These are phyloP conservation scores for Agrenia bidenticulata DNA, from an alignment of 2,888 invertebrate species.

Conservation along the genomic window DNA sequence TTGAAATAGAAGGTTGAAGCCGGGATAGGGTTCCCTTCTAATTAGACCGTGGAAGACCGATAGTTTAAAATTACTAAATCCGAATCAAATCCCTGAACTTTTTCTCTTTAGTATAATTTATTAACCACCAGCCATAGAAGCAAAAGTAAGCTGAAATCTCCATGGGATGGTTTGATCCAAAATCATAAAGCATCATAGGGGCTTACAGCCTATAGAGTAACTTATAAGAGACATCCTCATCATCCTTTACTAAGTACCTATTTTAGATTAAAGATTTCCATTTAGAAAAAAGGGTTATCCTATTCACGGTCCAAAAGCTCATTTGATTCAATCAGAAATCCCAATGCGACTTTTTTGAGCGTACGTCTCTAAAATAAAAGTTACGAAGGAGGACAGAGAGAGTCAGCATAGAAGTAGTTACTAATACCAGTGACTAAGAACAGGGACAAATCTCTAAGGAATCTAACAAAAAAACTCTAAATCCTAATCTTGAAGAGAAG, in stretches of 20 bases:
- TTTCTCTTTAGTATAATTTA: too few species aligned
- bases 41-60: background rate
- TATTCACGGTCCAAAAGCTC: constrained; percentile 6
- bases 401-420: too few species aligned
- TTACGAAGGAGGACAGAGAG: too few species aligned
- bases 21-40: background rate
- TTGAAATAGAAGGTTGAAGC: too few species aligned
- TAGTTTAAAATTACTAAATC: constrained; percentile 1
- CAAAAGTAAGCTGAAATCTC: too few species aligned
- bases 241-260: too few species aligned
- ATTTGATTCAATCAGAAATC: constrained; percentile 15
- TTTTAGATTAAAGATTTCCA: too few species aligned
- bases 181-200: too few species aligned
- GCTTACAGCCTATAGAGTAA: too few species aligned
- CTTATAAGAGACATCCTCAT: too few species aligned
- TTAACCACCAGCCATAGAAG: too few species aligned
- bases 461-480: constrained; percentile 6
- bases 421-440: background rate
- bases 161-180: too few species aligned
- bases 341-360: constrained; percentile 13
- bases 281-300: background rate
- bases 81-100: background rate
- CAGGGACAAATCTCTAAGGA: constrained; percentile 18
- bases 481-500: constrained; percentile 18
- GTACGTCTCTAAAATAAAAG: background rate